Evolutionary conservation across 1,140 invertebrate genomes (phyloP).

Genomic region (Condylostylus longicornis): DNA sequence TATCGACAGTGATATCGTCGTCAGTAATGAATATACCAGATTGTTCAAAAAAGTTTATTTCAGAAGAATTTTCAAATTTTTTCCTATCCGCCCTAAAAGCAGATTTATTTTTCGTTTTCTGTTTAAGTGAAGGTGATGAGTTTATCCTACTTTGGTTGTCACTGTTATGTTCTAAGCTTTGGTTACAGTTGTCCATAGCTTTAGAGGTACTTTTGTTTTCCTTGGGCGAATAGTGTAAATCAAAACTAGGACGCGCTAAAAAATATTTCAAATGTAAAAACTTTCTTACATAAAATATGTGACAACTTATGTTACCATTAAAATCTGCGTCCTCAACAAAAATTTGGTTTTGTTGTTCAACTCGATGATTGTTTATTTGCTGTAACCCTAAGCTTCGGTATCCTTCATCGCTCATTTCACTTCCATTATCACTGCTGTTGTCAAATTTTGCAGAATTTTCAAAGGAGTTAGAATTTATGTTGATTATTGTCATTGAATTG

Average conservation of each 20-base stretch:
- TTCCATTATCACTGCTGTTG: constrained; percentile 64
- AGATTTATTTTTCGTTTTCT: not conserved
- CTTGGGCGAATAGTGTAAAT: too few species aligned
- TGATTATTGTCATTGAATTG: not conserved
- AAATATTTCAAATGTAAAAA: too few species aligned
- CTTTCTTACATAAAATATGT: too few species aligned
- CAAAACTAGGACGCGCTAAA: constrained; percentile 12
- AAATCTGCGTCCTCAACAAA: constrained; percentile 51
- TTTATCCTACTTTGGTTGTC: not conserved
- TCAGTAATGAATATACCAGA: constrained; percentile 33
- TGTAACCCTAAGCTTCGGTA: constrained; percentile 64
- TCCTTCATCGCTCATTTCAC: constrained; percentile 74
- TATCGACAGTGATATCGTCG: constrained; percentile 43
- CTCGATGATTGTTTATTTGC: constrained; percentile 41
- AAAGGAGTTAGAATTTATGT: constrained; percentile 5
- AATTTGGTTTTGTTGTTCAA: constrained; percentile 47
- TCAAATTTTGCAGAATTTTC: constrained; percentile 32
- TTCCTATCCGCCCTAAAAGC: not conserved
- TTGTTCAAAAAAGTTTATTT: constrained; percentile 13
- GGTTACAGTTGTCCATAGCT: too few species aligned
- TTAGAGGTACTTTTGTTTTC: too few species aligned
- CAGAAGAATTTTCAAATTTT: not conserved
- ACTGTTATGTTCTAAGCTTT: too few species aligned
- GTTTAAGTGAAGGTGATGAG: not conserved
- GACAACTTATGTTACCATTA: too few species aligned